Base-by-base conservation (phyloP, 2,113 vertebrate species). In the Neopipo cinnamomea region DNA sequence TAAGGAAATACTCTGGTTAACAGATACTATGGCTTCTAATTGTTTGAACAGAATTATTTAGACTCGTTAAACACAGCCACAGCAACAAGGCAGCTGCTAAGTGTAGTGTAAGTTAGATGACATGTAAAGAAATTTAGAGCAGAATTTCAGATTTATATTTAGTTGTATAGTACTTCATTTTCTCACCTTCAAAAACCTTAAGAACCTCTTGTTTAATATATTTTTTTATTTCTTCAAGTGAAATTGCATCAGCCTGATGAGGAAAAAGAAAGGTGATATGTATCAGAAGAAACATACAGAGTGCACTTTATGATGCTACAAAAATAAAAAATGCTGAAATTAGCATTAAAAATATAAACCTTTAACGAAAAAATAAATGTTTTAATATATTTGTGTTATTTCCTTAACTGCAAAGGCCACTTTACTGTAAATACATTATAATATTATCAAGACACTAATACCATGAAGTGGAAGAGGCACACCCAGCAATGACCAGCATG, bases 121-220 rank as follows among this genome's bases (percentile, higher is more conserved):
- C 6, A 63, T 6, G 5, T 33, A 56, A 86, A 72, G 59, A 89
- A 70, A 71, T 63, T 31, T n/a, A 70, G 49, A 63, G 65, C 2
- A 62, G 7, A 89, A 71, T 39, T 85, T 76, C 47, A 53, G 11
- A 65, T 67, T 49, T 22, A 82, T 5, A 17, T 72, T 83, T 78
- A 65, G 8, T 30, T 59, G 33, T 22, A 20, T 13, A 61, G 37
- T 33, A 62, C 5, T 89, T 82, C 2, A n/a, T 68, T 86, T 90
- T 39, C 97, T 97, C 98, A 99, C 99, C 99, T 99, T 99, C 99
- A 98, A 99, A 98, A 97, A 99, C 97, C 76, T 98, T 98, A 81
- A 99, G 97, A 81, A 99, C 98, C 96, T 99, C 99, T 94, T 97
- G 98, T 97, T 96, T 98, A 94, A 99, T 99, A 37, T 99, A 99